Evolutionary conservation across 2,113 vertebrate species (phyloP), one percentile per base, ranked within the genome.

Genomic region (Cyphotilapia sp.): DNA sequence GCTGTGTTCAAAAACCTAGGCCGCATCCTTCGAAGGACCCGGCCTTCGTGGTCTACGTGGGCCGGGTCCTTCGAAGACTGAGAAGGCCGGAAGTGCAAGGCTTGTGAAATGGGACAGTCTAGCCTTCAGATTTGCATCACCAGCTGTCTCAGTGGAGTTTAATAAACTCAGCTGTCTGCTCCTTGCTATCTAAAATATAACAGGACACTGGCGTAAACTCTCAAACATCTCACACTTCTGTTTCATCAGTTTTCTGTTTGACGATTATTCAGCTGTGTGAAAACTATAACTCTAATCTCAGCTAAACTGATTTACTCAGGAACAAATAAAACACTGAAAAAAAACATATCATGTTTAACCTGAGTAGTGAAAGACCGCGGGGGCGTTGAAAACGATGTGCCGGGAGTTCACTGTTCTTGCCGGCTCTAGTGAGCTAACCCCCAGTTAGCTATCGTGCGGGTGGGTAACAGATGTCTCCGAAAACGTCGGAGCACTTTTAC

Each of bases 401-500:
- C 7, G 12, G 24, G 54, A 57, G 4, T 57, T 57, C 7, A 57
- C 54, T 57, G 54, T 57, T 27, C 54, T 57, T 14, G 54, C 54
- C 7, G 3, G 54, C 54, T 57, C 4, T 2, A 16, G 56, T 59
- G 1, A 29, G 56, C 56, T 59, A 59, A 3, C 2, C 56, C 24
- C 13, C 24, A 0, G 24, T 0, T 2, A 0, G 13, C 56, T 29
- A 29, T 16, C 0, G 13, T 1, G 56, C 7, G 0, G 1, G 24
- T 29, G 24, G 56, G 24, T 59, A 16, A 29, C 56, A 57, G 13
- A 59, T 0, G 7, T 29, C 56, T 3, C 13, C 24, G 1, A 59
- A 59, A 59, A 59, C 24, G 2, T 16, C 2, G 13, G 7, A 16
- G 56, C 24, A 0, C 56, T 59, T 59, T 59, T 16, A 9, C 24